phyloP scores from a whole-genome alignment of 2,797 vertebrate species.

The Rhabdophis nuchalis region DNA sequence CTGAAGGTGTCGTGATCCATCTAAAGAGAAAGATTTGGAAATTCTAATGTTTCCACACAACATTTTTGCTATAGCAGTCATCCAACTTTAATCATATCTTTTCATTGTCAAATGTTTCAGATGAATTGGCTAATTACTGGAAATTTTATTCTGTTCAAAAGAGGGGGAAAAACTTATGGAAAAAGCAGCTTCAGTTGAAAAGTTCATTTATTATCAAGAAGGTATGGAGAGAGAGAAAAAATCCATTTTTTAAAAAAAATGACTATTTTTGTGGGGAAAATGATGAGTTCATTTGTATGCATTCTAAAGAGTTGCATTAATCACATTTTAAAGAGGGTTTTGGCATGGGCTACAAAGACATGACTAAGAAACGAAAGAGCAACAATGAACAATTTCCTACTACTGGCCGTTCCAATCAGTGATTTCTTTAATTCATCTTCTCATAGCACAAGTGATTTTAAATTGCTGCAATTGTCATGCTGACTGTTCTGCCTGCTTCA shows the following conservation, averaged over 20 bases:
- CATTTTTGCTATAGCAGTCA: neutral
- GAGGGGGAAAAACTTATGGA: neutral
- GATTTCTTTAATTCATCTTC: neutral
- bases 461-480: neutral
- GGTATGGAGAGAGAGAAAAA: neutral
- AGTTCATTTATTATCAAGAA: neutral
- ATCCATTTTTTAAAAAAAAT: neutral
- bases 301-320: neutral
- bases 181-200: constrained; percentile 14
- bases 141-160: constrained; percentile 23
- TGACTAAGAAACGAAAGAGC: neutral
- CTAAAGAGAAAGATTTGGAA: neutral
- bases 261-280: neutral
- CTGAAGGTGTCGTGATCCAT: neutral
- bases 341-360: neutral
- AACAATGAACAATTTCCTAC: neutral
- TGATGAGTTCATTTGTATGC: constrained; percentile 15
- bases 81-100: constrained; percentile 10
- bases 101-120: neutral
- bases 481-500: neutral
- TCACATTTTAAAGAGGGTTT: constrained; percentile 17
- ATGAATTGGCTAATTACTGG: constrained; percentile 29
- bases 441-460: neutral
- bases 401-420: neutral
- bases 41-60: neutral